Conservation (phyloP, 2,113 vertebrate species). For the Odocoileus hemionus region DNA sequence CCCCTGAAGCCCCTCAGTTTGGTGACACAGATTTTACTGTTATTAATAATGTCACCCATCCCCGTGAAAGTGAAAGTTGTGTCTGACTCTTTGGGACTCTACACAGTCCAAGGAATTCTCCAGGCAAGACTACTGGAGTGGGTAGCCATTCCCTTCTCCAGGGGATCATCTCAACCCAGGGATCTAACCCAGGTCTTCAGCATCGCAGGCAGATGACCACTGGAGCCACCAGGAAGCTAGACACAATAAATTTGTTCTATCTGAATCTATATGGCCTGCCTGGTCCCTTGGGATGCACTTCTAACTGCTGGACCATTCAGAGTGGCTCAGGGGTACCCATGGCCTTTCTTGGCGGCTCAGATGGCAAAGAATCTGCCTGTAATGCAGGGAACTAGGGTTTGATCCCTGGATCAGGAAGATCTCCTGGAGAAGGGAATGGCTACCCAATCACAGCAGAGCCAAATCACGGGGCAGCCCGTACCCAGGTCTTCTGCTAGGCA, state of each 20-base stretch:
- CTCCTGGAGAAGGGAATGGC: background rate
- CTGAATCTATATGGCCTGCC: background rate
- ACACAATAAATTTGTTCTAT: background rate
- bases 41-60: background rate
- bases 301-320: background rate
- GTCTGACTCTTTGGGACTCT: background rate
- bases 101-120: background rate
- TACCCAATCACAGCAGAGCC: background rate
- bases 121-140: background rate
- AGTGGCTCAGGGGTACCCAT: too few species aligned
- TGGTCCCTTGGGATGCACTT: too few species aligned
- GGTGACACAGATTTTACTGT: background rate
- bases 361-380: background rate
- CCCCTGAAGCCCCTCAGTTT: background rate
- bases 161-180: background rate
- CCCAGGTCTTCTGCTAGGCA: background rate
- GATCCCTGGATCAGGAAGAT: background rate
- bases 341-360: background rate
- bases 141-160: background rate
- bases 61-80: background rate
- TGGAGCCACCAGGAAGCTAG: background rate
- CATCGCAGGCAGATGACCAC: background rate
- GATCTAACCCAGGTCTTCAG: background rate
- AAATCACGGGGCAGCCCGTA: background rate
- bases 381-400: background rate